phyloP scores from a whole-genome alignment of 1,140 invertebrate species.

The Heliconius himera region DNA sequence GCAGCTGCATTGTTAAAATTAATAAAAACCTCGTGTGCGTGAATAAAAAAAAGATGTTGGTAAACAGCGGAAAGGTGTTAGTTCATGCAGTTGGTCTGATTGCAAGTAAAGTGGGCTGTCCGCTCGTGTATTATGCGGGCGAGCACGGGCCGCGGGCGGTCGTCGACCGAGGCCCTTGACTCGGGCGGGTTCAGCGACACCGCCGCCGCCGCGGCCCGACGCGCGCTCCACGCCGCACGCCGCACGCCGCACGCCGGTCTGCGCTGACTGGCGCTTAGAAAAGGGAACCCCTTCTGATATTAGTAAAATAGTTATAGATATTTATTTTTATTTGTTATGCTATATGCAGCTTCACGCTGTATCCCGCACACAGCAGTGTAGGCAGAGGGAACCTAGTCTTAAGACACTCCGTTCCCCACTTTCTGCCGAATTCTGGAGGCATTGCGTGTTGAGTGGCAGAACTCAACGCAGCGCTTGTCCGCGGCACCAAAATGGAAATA shows the following conservation, averaged over 20 bases:
- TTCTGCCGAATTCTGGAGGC: no score
- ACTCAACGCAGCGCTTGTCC: no score
- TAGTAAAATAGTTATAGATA: no score
- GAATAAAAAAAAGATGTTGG: conserved; percentile 16
- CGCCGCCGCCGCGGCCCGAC: conserved; percentile 46
- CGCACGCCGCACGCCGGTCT: background rate
- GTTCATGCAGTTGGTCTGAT: conserved; percentile 33
- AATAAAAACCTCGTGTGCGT: background rate
- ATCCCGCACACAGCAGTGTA: no score
- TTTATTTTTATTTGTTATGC: no score
- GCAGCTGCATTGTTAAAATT: conserved; percentile 12
- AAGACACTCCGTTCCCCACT: no score
- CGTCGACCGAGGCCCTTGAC: conserved; percentile 79
- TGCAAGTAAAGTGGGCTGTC: conserved; percentile 42
- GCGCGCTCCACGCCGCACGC: conserved; percentile 20
- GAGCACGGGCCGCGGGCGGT: conserved; percentile 67
- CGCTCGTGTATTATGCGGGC: conserved; percentile 59
- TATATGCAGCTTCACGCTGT: no score
- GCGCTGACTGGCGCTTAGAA: background rate
- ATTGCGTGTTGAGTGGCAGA: no score
- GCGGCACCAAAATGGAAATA: no score
- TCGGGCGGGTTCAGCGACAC: conserved; percentile 74
- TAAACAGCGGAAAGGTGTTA: conserved; percentile 33
- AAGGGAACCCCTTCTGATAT: no score
- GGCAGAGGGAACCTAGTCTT: no score